A percentile compares a stretch with the other conserved stretches of the same genome.
phyloP scores from a whole-genome alignment of 1,140 invertebrate species.

The Doryteuthis pealeii region DNA sequence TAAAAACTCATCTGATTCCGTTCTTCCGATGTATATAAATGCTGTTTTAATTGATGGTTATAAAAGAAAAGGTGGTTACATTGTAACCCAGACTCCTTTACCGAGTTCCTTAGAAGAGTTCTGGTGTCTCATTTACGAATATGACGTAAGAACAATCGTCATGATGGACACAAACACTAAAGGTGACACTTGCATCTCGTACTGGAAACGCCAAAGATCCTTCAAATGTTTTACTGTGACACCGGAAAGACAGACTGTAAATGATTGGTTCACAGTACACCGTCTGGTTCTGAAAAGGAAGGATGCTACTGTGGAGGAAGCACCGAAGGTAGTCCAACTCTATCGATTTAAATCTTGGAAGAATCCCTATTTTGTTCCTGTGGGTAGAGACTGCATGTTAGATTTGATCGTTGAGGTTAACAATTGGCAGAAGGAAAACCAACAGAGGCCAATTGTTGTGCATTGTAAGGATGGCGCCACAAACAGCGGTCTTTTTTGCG shows the following conservation, averaged over 20 bases:
- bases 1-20: slow-evolving; percentile 29
- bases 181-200: slow-evolving; percentile 51
- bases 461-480: slow-evolving; percentile 57
- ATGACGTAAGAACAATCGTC: slow-evolving; percentile 49
- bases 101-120: slow-evolving; percentile 56
- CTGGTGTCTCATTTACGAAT: slow-evolving; percentile 58
- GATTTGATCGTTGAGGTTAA: slow-evolving; percentile 47
- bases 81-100: slow-evolving; percentile 57
- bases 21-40: slow-evolving; percentile 57
- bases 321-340: slow-evolving; percentile 41
- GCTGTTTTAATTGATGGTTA: slow-evolving; percentile 53
- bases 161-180: slow-evolving; percentile 48
- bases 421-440: slow-evolving; percentile 37
- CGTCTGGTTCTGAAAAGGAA: slow-evolving; percentile 49
- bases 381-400: slow-evolving; percentile 48
- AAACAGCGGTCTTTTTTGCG: slow-evolving; percentile 51
- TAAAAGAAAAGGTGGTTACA: slow-evolving; percentile 43
- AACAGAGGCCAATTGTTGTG: slow-evolving; percentile 40
- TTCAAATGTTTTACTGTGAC: slow-evolving; percentile 35
- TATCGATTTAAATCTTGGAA: slow-evolving; percentile 56
- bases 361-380: slow-evolving; percentile 44
- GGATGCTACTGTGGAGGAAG: slow-evolving; percentile 39
- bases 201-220: slow-evolving; percentile 48
- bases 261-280: slow-evolving; percentile 41
- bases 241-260: slow-evolving; percentile 33